Evolutionary conservation across 2,113 vertebrate genomes (phyloP), one percentile per base, ranked within the genome.

Genomic region (Serilophus lunatus): DNA sequence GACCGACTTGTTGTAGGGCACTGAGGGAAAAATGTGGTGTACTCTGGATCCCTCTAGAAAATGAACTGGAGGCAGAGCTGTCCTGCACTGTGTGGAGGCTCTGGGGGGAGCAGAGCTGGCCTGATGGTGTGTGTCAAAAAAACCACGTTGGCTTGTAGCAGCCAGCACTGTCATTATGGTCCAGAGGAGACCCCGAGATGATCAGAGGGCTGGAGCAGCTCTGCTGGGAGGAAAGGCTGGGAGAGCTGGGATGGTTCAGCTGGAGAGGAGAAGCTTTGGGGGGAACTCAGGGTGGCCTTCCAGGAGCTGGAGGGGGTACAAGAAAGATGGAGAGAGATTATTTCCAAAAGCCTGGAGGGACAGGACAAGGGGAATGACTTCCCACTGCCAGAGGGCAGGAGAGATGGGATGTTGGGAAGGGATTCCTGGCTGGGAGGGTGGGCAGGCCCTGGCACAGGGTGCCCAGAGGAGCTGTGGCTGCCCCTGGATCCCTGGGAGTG

Each of bases 1-100:
- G 4, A 10, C 35, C 10, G 5, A 13, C 0, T 1, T 25, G 4
- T 15, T 5, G 38, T 20, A 54, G 35, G 51, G 35, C 9, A 5
- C n/a, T 5, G 36, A n/a, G 87, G 59, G 77, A 24, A 60, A 81
- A 45, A 16, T 10, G 23, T 12, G 38, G n/a, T 6, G 63, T 2
- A 0, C 35, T 78, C 42, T 2, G 3, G 24, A 6, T 4, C 3
- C 66, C 42, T 68, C 23, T 17, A 66, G 82, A 28, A 22, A 82
- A 60, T 10, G 13, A 70, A 28, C 19, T 4, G 49, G 40, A 57
- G 64, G 9, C n/a, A 18, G 42, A 33, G 29, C 29, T 10, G 8
- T 5, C 63, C 22, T 74, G 79, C 70, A 18, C n/a, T 17, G 0
- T 4, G 64, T 1, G 0, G 65, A 15, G 57, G 33, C 38, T 50